A percentile compares a stretch with the other conserved stretches of the same genome.
phyloP scores from a whole-genome alignment of 2,797 vertebrate species.

The Naso thynnoides region DNA sequence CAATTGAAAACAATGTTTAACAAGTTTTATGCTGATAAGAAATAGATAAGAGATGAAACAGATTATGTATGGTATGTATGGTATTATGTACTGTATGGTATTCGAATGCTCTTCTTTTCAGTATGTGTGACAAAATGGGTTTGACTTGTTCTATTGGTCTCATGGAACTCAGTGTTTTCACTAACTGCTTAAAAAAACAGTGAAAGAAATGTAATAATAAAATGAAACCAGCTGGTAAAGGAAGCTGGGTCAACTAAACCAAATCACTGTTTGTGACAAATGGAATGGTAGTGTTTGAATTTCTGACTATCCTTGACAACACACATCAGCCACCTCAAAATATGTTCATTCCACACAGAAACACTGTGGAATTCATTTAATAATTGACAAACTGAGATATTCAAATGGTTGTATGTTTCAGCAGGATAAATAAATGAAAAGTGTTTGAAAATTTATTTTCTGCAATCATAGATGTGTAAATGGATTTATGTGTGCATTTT shows the following conservation, averaged over 20 bases:
- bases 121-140: constrained; percentile 8
- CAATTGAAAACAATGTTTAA: too few species aligned
- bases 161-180: not conserved
- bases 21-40: too few species aligned
- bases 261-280: not conserved
- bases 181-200: constrained; percentile 4
- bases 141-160: constrained; percentile 7
- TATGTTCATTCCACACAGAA: constrained; percentile 10
- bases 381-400: constrained; percentile 1
- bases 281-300: not conserved
- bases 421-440: too few species aligned
- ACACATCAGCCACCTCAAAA: not conserved
- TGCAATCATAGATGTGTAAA: constrained; percentile 18
- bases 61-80: too few species aligned
- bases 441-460: constrained; percentile 4
- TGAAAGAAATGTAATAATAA: not conserved
- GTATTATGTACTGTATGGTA: too few species aligned
- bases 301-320: not conserved
- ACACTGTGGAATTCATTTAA: not conserved
- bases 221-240: not conserved
- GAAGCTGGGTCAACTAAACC: not conserved
- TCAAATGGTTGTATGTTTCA: not conserved
- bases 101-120: too few species aligned
- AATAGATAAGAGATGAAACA: too few species aligned
- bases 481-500: not conserved